A percentile compares a stretch with the other conserved stretches of the same genome.
Conservation (phyloP, 2,888 invertebrate genomes). For the Cephus spinipes region DNA sequence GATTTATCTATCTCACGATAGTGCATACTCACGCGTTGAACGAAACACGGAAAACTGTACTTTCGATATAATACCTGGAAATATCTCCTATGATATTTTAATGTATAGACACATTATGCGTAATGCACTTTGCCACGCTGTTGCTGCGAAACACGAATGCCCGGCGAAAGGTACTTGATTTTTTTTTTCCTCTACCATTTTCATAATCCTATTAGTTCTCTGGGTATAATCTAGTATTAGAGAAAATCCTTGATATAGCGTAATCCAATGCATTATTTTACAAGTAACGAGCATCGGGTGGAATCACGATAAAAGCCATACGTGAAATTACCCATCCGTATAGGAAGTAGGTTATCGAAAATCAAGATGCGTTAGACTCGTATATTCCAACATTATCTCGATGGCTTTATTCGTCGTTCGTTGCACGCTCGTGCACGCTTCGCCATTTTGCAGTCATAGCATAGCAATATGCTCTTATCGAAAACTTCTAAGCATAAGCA, state of each 20-base stretch:
- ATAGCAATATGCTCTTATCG: background rate
- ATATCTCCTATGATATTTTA: background rate
- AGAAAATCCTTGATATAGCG: background rate
- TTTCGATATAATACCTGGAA: background rate
- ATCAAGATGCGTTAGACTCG: slow-evolving; percentile 19
- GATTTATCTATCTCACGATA: background rate
- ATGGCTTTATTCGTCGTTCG: slow-evolving; percentile 22
- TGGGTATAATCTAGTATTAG: background rate
- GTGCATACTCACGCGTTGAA: background rate
- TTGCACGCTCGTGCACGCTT: slow-evolving; percentile 8
- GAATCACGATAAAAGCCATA: background rate
- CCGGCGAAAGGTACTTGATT: background rate
- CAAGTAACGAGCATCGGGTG: background rate
- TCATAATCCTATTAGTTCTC: background rate
- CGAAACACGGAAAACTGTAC: background rate
- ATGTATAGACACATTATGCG: background rate
- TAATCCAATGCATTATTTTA: background rate
- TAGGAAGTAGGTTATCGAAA: slow-evolving; percentile 17
- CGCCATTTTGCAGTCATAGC: background rate
- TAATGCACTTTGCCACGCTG: background rate
- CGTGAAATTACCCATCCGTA: background rate
- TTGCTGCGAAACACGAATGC: background rate
- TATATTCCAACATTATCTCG: slow-evolving; percentile 20
- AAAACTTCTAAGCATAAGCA: background rate
- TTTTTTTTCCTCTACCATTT: background rate